phyloP scores from a whole-genome alignment of 2,797 vertebrate species.

The Coranthus polyacanthus region DNA sequence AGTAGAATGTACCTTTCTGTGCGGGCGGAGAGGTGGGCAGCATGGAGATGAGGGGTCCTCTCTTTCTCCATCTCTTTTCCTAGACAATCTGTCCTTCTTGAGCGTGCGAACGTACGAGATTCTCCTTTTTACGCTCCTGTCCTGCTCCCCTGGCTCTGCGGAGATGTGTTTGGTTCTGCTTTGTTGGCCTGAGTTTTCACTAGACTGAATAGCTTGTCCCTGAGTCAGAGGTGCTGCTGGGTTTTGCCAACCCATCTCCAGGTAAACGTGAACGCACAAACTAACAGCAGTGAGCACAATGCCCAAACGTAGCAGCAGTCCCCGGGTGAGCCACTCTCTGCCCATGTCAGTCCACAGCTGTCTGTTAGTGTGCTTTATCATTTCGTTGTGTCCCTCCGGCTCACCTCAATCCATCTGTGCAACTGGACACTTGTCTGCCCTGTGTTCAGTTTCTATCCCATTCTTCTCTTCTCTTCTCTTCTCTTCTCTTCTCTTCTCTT shows the following conservation, averaged over 20 bases:
- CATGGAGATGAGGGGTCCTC: conserved; percentile 35
- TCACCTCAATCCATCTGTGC: conserved; percentile 48
- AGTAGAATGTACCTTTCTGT: conserved; percentile 77
- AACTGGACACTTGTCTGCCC: not conserved
- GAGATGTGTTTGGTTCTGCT: conserved; percentile 28
- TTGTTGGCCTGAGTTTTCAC: conserved; percentile 34
- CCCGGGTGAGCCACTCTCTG: conserved; percentile 62
- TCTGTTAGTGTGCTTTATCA: not conserved
- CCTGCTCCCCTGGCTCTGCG: conserved; percentile 9
- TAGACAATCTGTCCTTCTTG: conserved; percentile 58
- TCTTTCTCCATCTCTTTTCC: conserved; percentile 18
- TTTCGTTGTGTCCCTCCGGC: conserved; percentile 1
- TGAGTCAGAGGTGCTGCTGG: conserved; percentile 23
- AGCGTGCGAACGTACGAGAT: conserved; percentile 76
- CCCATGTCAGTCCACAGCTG: conserved; percentile 61
- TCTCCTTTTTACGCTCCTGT: conserved; percentile 71
- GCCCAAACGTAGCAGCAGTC: conserved; percentile 79
- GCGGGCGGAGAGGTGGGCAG: conserved; percentile 52
- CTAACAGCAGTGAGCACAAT: conserved; percentile 83
- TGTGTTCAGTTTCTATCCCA: conserved; percentile 43
- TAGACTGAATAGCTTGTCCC: conserved; percentile 37
- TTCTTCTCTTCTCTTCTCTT: conserved; percentile 23
- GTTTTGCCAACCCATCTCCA: conserved; percentile 65
- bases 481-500: no score
- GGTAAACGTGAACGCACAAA: conserved; percentile 86